Conservation (phyloP, 35 echinoderm and acorn worm species). For the Amphiura filiformis region DNA sequence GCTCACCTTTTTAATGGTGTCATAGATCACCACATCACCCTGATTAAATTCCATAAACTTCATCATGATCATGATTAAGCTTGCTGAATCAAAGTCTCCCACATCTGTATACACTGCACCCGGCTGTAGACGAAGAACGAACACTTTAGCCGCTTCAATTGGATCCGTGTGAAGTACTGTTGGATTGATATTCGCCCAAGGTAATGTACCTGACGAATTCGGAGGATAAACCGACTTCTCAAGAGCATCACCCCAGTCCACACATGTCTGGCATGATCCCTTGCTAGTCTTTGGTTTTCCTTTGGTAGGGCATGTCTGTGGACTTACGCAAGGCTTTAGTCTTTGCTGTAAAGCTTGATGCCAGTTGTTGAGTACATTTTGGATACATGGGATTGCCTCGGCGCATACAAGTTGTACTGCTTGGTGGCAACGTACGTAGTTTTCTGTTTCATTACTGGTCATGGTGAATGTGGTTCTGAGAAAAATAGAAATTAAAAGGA, state of each 20-base stretch:
- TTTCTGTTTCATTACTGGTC: not conserved
- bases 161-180: not conserved
- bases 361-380: not conserved
- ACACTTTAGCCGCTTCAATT: not conserved
- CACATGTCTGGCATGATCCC: not conserved
- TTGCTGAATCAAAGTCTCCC: conserved; percentile 14
- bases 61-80: conserved; percentile 6
- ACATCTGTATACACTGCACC: not conserved
- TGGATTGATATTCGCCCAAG: conserved; percentile 4
- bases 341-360: not conserved
- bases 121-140: not conserved
- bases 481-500: no score
- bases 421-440: not conserved
- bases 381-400: not conserved
- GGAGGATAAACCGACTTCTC: not conserved
- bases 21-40: not conserved
- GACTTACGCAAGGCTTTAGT: not conserved
- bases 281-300: conserved; percentile 15
- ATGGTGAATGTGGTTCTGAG: no score
- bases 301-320: not conserved
- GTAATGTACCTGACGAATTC: not conserved
- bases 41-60: not conserved
- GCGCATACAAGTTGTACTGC: not conserved
- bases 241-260: not conserved
- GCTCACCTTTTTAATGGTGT: conserved; percentile 9